Percentiles rank a stretch among this genome's conserved stretches.
Conservation (phyloP, 2,888 invertebrate genomes). For the Labia minor region DNA sequence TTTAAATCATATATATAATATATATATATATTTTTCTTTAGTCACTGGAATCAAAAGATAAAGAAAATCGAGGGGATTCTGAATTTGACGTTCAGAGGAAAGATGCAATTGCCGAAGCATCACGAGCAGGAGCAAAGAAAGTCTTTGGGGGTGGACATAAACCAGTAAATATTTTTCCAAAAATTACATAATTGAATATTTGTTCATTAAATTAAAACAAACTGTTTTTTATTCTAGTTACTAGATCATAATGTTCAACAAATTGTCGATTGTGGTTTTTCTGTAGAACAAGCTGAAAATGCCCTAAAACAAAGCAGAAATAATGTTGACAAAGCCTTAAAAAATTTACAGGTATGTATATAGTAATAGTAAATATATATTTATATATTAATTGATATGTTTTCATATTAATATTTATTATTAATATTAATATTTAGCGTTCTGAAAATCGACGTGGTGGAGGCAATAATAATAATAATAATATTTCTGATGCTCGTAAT, state of each 20-base stretch:
- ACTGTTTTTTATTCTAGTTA: conserved; percentile 39
- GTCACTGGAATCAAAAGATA: conserved; percentile 41
- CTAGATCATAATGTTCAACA: conserved; percentile 65
- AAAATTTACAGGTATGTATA: conserved; percentile 42
- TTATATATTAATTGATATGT: background rate
- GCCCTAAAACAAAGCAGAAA: conserved; percentile 60
- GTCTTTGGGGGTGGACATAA: conserved; percentile 45
- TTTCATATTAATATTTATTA: background rate
- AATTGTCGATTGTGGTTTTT: conserved; percentile 68
- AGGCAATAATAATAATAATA: conserved; percentile 16
- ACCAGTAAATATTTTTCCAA: conserved; percentile 30
- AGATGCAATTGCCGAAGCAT: conserved; percentile 80
- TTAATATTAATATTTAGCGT: background rate
- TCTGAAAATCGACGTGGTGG: conserved; percentile 32
- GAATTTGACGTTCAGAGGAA: conserved; percentile 84
- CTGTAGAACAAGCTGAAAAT: conserved; percentile 62
- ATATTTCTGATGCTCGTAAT: conserved; percentile 17
- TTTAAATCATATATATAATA: too few relatives aligned
- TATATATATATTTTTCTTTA: conserved; percentile 19
- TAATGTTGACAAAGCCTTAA: conserved; percentile 61
- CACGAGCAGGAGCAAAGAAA: conserved; percentile 44
- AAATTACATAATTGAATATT: conserved; percentile 18
- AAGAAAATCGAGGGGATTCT: conserved; percentile 53
- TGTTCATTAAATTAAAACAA: background rate
- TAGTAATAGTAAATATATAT: conserved; percentile 28